Conservation (phyloP, 2,888 invertebrate genomes). For the Eristalinus sepulchralis region DNA sequence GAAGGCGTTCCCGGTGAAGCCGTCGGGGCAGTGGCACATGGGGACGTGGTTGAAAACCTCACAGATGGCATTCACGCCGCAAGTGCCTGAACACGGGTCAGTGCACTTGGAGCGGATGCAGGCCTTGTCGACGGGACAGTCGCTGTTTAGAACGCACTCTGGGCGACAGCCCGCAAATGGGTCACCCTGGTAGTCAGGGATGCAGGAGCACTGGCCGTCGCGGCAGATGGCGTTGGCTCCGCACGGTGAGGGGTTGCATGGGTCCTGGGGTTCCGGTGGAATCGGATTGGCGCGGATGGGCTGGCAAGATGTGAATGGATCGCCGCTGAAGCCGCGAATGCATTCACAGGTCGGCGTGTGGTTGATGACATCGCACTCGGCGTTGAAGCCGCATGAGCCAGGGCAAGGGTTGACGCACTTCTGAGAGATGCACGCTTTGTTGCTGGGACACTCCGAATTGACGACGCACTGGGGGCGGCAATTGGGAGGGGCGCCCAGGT, state of each 20-base stretch:
- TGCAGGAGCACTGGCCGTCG: conserved; percentile 87
- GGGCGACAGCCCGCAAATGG: conserved; percentile 86
- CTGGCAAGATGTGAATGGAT: conserved; percentile 87
- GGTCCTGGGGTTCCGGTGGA: conserved; percentile 82
- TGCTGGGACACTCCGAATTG: conserved; percentile 86
- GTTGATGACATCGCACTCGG: conserved; percentile 85
- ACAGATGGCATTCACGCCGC: conserved; percentile 87
- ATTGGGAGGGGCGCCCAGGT: conserved; percentile 86
- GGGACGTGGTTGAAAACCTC: conserved; percentile 88
- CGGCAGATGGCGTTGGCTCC: conserved; percentile 86
- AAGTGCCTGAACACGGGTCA: conserved; percentile 87
- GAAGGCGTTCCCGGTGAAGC: conserved; percentile 87
- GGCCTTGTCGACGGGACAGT: conserved; percentile 85
- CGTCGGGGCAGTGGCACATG: conserved; percentile 87
- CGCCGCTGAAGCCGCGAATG: conserved; percentile 83
- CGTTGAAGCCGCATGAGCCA: conserved; percentile 86
- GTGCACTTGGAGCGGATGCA: conserved; percentile 86
- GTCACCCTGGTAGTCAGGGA: conserved; percentile 84
- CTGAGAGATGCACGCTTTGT: conserved; percentile 87
- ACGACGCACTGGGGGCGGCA: conserved; percentile 88
- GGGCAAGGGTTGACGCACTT: conserved; percentile 88
- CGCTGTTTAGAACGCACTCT: conserved; percentile 86
- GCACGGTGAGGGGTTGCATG: conserved; percentile 88
- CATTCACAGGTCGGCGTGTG: conserved; percentile 87
- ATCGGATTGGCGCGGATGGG: conserved; percentile 77